A percentile compares a stretch with the other conserved stretches of the same genome.
phyloP scores from a whole-genome alignment of 2,797 vertebrate species.

The Miichthys miiuy region DNA sequence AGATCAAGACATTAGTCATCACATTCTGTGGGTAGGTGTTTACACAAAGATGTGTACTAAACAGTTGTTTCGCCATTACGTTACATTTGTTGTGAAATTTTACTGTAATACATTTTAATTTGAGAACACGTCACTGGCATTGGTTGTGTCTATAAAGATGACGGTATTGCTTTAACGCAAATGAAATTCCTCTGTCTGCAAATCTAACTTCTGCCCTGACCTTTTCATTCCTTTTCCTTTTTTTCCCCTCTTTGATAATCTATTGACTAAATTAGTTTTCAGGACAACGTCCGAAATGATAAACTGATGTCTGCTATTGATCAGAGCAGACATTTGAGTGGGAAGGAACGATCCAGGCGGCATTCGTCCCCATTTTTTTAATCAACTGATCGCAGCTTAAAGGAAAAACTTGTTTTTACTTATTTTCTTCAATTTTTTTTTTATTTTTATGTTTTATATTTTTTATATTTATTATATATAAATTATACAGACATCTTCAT shows the following conservation, averaged over 20 bases:
- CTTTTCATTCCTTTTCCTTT: neutral
- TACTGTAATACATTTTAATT: neutral
- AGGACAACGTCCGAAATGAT: neutral
- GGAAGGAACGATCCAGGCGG: too few species aligned
- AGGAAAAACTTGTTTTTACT: too few species aligned
- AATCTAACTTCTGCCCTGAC: neutral
- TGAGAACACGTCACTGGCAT: neutral
- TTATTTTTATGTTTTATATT: too few species aligned
- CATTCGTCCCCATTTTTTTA: too few species aligned
- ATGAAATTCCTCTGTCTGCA: neutral
- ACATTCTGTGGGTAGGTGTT: conserved; percentile 8
- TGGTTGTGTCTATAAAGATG: neutral
- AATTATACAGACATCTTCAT: too few species aligned
- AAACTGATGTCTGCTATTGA: too few species aligned
- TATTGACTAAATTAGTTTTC: neutral
- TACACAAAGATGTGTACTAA: neutral
- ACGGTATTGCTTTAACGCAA: neutral
- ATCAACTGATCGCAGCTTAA: too few species aligned
- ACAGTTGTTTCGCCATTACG: neutral
- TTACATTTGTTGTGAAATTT: neutral
- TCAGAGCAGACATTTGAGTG: too few species aligned
- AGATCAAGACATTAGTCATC: conserved; percentile 17
- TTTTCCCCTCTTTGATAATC: neutral
- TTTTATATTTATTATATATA: too few species aligned
- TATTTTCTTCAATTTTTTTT: too few species aligned